Base-by-base conservation (phyloP, 2,113 vertebrate genomes). In the Cottus gobio region DNA sequence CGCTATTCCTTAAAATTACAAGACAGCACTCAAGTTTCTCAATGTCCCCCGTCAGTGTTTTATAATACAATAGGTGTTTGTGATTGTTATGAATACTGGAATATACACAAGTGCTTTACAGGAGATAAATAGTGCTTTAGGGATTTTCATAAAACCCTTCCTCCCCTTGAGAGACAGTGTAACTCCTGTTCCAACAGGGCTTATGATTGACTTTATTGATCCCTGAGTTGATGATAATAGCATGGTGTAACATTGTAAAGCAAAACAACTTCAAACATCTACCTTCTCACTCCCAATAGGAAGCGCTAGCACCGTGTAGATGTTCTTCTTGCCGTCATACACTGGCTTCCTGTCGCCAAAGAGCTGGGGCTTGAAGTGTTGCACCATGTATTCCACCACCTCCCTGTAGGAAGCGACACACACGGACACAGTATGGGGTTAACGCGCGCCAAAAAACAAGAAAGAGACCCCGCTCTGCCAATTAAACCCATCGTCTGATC, bases 341-440 rank as follows among this genome's bases (percentile, higher is more conserved):
- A 99, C 98, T 0, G 98, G 98, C 84, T 99, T 99, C 85, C 98
- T 94, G 90, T 99, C 98, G 0, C 98, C 98, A 44, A 99, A 99
- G 87, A 99, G 98, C 95, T 99, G 98, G 0, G 97, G 98, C 91
- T 99, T 99, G 94, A 99, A 99, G 94, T 99, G 98, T 86, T 99
- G 98, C 61, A 99, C 98, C 98, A 99, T 99, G 93, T 99, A 99
- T 85, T 99, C 98, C 95, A 99, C 98, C 1, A 99, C 98, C 90
- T 99, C 98, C 95, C 98, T 99, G 93, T 0, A 2, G 61, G 58
- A 77, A 74, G 5, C 0, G 79, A 77, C 71, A 63, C 16, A 18
- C 48, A 50, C 48, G 4, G 11, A 77, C 22, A 78, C 15, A 62
- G 60, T 8, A 70, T 18, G n/a, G 24, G n/a, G 58, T 85, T 77